These are phyloP conservation scores for Diabrotica balteata DNA, from an alignment of 2,888 invertebrate species.

Conservation along the genomic window DNA sequence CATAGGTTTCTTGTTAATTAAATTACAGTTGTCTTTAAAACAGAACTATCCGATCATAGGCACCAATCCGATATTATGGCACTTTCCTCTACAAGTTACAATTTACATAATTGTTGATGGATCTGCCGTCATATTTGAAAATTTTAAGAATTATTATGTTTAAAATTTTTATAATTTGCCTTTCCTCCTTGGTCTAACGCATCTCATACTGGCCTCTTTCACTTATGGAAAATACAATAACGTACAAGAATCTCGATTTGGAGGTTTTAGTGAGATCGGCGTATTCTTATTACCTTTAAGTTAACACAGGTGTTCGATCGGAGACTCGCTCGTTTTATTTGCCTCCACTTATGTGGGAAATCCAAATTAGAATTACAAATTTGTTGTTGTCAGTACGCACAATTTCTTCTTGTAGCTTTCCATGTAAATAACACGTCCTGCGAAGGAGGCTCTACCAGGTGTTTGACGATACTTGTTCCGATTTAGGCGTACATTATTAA, in stretches of 20 bases:
- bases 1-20: no score
- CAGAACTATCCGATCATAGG: no score
- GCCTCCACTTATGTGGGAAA: slow-evolving; percentile 35
- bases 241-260: slow-evolving; percentile 40
- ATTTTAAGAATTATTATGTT: no score
- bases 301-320: slow-evolving; percentile 41
- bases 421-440: slow-evolving; percentile 12
- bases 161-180: no score
- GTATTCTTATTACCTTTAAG: slow-evolving; percentile 23
- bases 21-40: no score
- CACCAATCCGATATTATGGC: no score
- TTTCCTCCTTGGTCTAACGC: slow-evolving; percentile 14
- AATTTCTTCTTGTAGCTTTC: slow-evolving; percentile 17
- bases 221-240: slow-evolving; percentile 42
- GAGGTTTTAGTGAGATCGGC: slow-evolving; percentile 36
- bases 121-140: no score
- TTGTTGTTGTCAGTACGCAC: slow-evolving; percentile 31
- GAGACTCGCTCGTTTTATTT: slow-evolving; percentile 6
- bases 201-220: slow-evolving; percentile 34
- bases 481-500: no score
- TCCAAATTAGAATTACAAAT: slow-evolving; percentile 41
- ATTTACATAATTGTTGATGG: no score
- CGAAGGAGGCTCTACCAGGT: no score
- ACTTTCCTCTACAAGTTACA: no score
- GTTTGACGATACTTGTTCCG: no score